Conservation (phyloP, 2,888 invertebrate species). For the Synergus umbraculus region DNA sequence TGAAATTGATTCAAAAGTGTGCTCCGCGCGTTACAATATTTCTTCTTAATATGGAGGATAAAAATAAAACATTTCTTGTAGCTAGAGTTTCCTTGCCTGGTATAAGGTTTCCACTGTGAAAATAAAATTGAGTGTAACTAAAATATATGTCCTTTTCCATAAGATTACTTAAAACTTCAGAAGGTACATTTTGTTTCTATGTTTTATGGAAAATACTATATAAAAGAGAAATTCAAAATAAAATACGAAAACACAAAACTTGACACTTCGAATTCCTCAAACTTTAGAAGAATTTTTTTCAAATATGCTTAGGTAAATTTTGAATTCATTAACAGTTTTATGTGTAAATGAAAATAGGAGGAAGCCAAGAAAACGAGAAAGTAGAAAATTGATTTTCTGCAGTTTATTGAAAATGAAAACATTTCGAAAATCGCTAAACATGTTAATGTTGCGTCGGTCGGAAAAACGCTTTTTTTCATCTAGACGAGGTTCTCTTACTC, state of each 20-base stretch:
- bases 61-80: not conserved
- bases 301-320: not conserved
- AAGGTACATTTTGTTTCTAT: not conserved
- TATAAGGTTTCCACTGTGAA: conserved; percentile 15
- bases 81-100: not conserved
- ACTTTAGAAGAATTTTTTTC: too few species aligned
- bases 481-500: not conserved
- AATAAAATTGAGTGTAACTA: conserved; percentile 5
- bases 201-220: too few species aligned
- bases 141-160: not conserved
- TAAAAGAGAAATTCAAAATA: too few species aligned
- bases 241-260: too few species aligned
- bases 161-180: not conserved
- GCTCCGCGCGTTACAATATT: not conserved
- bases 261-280: too few species aligned
- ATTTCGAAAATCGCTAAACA: conserved; percentile 22
- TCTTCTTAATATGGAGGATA: not conserved
- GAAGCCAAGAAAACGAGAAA: not conserved
- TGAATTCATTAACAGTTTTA: not conserved
- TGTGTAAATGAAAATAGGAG: not conserved
- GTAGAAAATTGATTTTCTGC: conserved; percentile 10
- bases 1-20: conserved; percentile 11
- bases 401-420: conserved; percentile 46
- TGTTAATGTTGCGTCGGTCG: conserved; percentile 8
- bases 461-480: conserved; percentile 12